phyloP scores from a whole-genome alignment of 1,140 invertebrate species.

The Thaumatotibia leucotreta region DNA sequence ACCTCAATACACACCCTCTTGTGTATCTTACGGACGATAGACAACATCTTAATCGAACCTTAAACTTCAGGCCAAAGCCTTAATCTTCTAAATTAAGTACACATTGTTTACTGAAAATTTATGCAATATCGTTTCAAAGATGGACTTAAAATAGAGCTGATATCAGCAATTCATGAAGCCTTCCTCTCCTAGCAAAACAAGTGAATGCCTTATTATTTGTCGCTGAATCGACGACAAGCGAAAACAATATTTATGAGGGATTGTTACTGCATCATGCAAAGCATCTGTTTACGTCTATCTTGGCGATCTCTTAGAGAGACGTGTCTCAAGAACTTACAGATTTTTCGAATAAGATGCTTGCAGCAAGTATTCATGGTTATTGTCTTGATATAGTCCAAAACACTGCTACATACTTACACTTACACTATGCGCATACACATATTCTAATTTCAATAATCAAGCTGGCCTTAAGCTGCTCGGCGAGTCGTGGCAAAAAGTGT shows the following conservation, averaged over 20 bases:
- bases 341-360: no score
- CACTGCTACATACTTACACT: no score
- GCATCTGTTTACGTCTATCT: constrained; percentile 2
- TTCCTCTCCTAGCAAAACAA: constrained; percentile 24
- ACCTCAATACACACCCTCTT: constrained; percentile 19
- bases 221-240: constrained; percentile 11
- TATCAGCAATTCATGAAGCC: constrained; percentile 50
- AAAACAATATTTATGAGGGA: constrained; percentile 13
- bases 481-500: no score
- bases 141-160: constrained; percentile 35
- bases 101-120: constrained; percentile 29
- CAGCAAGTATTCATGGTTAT: neutral
- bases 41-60: constrained; percentile 21
- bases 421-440: no score
- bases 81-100: constrained; percentile 22
- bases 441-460: no score
- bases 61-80: neutral
- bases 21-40: constrained; percentile 20
- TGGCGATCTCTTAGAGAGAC: neutral
- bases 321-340: neutral
- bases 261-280: constrained; percentile 13
- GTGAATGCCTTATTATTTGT: constrained; percentile 33
- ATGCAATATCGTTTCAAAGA: constrained; percentile 39
- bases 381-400: no score
- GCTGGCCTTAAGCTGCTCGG: no score